These are phyloP conservation scores for Mesaphorura yosii DNA, from an alignment of 1,140 invertebrate species.

Conservation along the genomic window DNA sequence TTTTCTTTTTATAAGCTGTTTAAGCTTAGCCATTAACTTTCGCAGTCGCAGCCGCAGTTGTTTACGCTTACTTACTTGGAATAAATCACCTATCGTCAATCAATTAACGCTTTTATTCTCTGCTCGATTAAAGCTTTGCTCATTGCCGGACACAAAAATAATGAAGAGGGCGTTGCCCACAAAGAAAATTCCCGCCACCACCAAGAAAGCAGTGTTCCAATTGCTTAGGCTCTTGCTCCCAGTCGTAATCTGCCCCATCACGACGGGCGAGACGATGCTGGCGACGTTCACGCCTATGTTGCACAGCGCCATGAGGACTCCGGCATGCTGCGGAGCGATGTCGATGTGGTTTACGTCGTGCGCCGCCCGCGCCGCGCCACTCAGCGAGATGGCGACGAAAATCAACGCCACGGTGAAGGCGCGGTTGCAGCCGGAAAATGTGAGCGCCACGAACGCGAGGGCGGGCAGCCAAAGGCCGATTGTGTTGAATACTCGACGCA, in stretches of 20 bases:
- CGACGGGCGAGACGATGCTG: background rate
- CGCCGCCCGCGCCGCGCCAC: background rate
- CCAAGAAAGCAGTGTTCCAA: background rate
- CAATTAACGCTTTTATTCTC: no score
- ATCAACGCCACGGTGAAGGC: slow-evolving; percentile 43
- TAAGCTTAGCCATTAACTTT: no score
- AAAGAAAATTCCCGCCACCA: background rate
- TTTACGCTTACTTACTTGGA: no score
- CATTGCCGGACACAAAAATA: background rate
- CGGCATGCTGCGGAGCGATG: background rate
- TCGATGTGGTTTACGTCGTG: background rate
- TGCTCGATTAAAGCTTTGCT: background rate
- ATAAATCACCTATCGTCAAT: no score
- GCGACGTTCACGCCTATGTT: background rate
- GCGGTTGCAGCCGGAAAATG: slow-evolving; percentile 50
- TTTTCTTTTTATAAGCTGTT: no score
- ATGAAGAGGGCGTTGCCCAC: background rate
- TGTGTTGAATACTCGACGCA: no score
- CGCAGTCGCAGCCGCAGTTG: no score
- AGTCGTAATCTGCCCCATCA: background rate
- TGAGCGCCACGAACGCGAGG: slow-evolving; percentile 53
- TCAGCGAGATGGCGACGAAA: background rate
- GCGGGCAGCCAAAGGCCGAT: slow-evolving; percentile 60
- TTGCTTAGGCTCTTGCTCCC: background rate
- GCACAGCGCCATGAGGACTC: background rate